These are phyloP conservation scores for Trypoxylus dichotomus DNA, from an alignment of 1,140 invertebrate genomes.

Conservation along the genomic window DNA sequence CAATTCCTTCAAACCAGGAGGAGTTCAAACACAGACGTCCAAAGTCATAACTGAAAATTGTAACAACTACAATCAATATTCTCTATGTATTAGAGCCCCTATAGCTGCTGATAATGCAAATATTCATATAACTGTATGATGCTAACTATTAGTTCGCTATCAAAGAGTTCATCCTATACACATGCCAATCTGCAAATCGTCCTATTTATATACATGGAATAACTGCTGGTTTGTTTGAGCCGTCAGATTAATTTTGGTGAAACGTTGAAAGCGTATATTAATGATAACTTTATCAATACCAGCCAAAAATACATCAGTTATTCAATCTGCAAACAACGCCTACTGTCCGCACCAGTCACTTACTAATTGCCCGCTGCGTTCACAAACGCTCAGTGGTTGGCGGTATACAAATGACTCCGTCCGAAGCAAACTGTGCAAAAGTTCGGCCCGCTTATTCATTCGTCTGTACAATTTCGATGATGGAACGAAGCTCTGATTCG, in stretches of 20 bases:
- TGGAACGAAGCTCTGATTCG: background rate
- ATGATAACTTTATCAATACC: constrained; percentile 9
- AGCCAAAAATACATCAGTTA: background rate
- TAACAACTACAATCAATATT: too few species aligned
- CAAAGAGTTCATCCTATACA: too few species aligned
- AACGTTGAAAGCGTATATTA: background rate
- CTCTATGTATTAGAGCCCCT: too few species aligned
- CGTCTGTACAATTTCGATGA: background rate
- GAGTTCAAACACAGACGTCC: too few species aligned
- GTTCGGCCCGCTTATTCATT: background rate
- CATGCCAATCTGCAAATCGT: background rate
- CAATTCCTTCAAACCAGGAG: too few species aligned
- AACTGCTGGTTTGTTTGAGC: background rate
- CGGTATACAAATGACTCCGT: background rate
- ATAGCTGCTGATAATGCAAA: too few species aligned
- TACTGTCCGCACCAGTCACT: constrained; percentile 18
- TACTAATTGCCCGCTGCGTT: constrained; percentile 8
- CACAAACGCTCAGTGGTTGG: background rate
- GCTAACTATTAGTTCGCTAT: too few species aligned
- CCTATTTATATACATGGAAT: background rate
- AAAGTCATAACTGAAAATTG: too few species aligned
- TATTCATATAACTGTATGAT: too few species aligned
- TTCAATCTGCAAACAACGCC: constrained; percentile 16
- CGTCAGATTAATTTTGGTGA: background rate
- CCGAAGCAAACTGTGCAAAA: constrained; percentile 3